phyloP scores from a whole-genome alignment of 2,797 vertebrate genomes.

The Silurus lanzhouensis region DNA sequence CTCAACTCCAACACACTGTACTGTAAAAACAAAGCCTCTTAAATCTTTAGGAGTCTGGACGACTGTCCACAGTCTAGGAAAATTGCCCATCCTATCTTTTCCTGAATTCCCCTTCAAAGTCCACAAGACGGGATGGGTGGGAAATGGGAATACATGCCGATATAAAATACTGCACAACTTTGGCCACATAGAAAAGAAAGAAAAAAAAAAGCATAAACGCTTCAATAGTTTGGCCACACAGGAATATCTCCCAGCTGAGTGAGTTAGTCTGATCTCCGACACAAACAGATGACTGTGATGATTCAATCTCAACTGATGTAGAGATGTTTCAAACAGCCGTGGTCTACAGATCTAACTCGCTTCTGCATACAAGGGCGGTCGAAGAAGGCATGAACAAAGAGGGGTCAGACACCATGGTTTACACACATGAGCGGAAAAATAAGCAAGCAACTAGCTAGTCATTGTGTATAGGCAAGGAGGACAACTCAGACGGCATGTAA shows the following conservation, averaged over 20 bases:
- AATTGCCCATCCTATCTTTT: constrained; percentile 44
- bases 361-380: constrained; percentile 12
- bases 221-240: constrained; percentile 43
- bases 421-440: constrained; percentile 14
- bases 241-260: constrained; percentile 17
- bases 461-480: not conserved
- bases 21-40: constrained; percentile 51
- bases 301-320: constrained; percentile 15
- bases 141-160: constrained; percentile 20
- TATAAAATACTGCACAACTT: constrained; percentile 11
- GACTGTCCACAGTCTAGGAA: constrained; percentile 49
- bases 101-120: constrained; percentile 48
- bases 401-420: constrained; percentile 33
- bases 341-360: constrained; percentile 1
- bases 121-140: constrained; percentile 43
- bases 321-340: constrained; percentile 23
- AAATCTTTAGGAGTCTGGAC: constrained; percentile 27
- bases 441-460: constrained; percentile 17
- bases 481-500: constrained; percentile 19
- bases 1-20: constrained; percentile 36
- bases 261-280: constrained; percentile 30
- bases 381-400: constrained; percentile 22
- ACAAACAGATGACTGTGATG: not conserved
- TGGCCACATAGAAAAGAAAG: constrained; percentile 35
- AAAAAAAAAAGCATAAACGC: constrained; percentile 28